These are phyloP conservation scores for Griposia aprilina DNA, from an alignment of 2,888 invertebrate genomes.

Conservation along the genomic window DNA sequence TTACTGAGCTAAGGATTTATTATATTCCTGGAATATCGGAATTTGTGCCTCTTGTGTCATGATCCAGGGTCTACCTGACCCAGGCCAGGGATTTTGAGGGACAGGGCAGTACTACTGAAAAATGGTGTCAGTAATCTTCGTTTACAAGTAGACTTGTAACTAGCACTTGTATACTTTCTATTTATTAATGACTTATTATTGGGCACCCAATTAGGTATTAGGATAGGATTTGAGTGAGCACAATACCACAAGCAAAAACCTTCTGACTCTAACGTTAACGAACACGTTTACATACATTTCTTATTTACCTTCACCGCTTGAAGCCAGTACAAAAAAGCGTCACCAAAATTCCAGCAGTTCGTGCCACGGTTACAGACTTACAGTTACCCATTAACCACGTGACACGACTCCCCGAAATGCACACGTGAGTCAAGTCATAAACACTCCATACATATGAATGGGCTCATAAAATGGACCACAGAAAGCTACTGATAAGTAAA, in stretches of 20 bases:
- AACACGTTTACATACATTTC: neutral
- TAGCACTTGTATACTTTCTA: neutral
- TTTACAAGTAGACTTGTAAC: neutral
- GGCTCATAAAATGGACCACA: slow-evolving; percentile 24
- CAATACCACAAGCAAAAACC: neutral
- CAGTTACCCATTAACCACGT: slow-evolving; percentile 16
- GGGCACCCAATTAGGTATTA: neutral
- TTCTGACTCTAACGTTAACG: neutral
- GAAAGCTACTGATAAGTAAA: slow-evolving; percentile 30
- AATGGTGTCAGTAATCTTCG: neutral
- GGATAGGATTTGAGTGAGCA: neutral
- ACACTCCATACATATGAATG: slow-evolving; percentile 47
- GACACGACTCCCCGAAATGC: slow-evolving; percentile 19
- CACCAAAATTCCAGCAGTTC: neutral
- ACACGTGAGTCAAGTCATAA: slow-evolving; percentile 42
- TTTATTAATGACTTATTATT: neutral
- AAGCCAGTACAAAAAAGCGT: slow-evolving; percentile 6
- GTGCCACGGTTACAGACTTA: slow-evolving; percentile 1
- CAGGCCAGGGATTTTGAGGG: too few relatives aligned
- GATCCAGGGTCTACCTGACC: neutral
- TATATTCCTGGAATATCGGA: neutral
- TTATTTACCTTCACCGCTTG: neutral
- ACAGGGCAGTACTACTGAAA: neutral
- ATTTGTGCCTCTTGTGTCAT: neutral
- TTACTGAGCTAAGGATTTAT: too few relatives aligned